Conservation (phyloP, 2,797 vertebrate genomes). For the Acomys russatus region DNA sequence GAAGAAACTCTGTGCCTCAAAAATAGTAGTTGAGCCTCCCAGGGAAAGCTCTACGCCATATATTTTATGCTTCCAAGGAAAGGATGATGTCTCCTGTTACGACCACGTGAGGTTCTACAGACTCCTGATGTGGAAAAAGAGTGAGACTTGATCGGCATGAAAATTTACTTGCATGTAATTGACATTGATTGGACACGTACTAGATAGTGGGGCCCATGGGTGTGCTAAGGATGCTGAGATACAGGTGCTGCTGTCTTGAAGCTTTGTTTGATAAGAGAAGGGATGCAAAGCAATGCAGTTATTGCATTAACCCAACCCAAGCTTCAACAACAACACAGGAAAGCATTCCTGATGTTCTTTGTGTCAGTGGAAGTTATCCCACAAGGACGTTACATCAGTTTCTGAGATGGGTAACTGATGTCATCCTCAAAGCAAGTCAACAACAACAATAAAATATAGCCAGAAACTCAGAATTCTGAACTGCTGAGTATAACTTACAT, state of each 20-base stretch:
- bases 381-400: not conserved
- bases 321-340: not conserved
- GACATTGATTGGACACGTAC: not conserved
- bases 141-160: not conserved
- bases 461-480: conserved; percentile 17
- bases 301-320: not conserved
- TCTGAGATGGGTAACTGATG: not conserved
- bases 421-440: conserved; percentile 25
- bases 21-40: not conserved
- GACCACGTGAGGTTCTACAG: not conserved
- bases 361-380: not conserved
- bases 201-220: not conserved
- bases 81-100: not conserved
- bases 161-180: not conserved
- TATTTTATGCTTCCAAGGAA: not conserved
- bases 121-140: not conserved
- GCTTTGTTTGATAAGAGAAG: conserved; percentile 38
- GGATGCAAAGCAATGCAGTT: not conserved
- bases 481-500: not conserved
- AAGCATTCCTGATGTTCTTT: conserved; percentile 8
- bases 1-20: not conserved
- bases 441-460: not conserved
- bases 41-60: not conserved
- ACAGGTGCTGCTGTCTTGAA: not conserved
- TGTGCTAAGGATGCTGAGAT: not conserved